Percentiles rank a stretch among this genome's conserved stretches.
Evolutionary conservation across 64 coral and sea anemone species (phyloP).

Genomic region (Orbicella faveolata): DNA sequence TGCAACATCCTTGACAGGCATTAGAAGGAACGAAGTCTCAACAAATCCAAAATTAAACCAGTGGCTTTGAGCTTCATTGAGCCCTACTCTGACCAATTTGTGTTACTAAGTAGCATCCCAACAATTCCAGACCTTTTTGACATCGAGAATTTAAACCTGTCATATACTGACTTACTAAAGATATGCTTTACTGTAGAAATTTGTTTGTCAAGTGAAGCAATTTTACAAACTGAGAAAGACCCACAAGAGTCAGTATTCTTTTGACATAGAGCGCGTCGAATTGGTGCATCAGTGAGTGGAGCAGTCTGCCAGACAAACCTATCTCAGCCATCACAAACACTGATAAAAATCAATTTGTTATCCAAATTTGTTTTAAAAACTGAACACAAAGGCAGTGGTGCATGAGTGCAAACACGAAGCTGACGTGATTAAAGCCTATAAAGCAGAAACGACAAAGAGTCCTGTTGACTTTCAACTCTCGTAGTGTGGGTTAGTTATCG

Average conservation of each 20-base stretch:
- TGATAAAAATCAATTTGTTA: constrained; percentile 35
- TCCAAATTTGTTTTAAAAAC: constrained; percentile 28
- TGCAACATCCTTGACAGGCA: no score
- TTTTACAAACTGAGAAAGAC: not conserved
- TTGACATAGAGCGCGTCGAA: not conserved
- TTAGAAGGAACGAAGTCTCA: no score
- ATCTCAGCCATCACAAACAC: constrained; percentile 38
- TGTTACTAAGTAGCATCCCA: not conserved
- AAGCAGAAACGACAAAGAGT: constrained; percentile 32
- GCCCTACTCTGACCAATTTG: not conserved
- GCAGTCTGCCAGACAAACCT: constrained; percentile 35
- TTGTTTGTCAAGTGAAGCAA: not conserved
- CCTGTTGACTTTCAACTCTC: constrained; percentile 32
- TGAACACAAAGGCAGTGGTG: constrained; percentile 21
- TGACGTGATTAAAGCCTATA: constrained; percentile 24
- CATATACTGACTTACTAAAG: not conserved
- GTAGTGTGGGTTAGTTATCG: constrained; percentile 34
- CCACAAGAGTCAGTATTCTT: not conserved
- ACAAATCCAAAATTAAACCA: not conserved
- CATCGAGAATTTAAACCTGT: not conserved
- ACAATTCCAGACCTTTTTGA: not conserved
- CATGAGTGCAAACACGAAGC: constrained; percentile 28
- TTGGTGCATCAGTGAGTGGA: constrained; percentile 4
- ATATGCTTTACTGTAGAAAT: not conserved
- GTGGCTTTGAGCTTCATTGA: not conserved